phyloP scores from a whole-genome alignment of 1,140 invertebrate species.

The Lasaia peninsularis region DNA sequence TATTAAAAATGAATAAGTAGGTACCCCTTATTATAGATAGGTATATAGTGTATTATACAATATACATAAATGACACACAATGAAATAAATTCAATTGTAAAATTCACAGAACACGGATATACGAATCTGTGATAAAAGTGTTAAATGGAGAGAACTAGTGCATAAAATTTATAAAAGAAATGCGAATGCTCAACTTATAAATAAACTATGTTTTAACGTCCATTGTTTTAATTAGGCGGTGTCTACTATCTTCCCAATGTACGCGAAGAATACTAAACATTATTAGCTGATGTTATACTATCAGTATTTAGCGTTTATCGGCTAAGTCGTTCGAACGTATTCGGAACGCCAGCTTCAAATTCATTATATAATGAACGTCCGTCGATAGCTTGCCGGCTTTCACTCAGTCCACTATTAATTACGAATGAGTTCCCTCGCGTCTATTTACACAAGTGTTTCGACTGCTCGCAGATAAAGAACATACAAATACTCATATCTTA shows the following conservation, averaged over 20 bases:
- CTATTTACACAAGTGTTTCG: constrained; percentile 72
- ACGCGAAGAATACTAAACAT: constrained; percentile 13
- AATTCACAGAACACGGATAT: too few species aligned
- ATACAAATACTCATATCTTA: constrained; percentile 62
- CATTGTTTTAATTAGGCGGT: too few species aligned
- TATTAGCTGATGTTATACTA: constrained; percentile 1
- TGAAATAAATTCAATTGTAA: too few species aligned
- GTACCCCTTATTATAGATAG: too few species aligned
- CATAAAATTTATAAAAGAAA: too few species aligned
- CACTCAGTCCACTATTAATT: constrained; percentile 62
- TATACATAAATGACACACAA: too few species aligned
- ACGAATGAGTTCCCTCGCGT: constrained; percentile 59
- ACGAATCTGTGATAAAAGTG: too few species aligned
- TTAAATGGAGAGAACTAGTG: too few species aligned
- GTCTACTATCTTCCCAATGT: background rate
- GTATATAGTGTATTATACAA: too few species aligned
- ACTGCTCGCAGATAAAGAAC: constrained; percentile 70
- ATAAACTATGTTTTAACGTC: too few species aligned
- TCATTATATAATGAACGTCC: constrained; percentile 69
- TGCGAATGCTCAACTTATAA: too few species aligned
- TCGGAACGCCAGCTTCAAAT: constrained; percentile 66
- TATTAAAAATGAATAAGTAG: too few species aligned
- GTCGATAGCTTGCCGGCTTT: constrained; percentile 57
- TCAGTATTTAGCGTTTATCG: constrained; percentile 26
- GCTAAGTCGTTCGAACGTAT: constrained; percentile 50